Percentiles rank a stretch among this genome's conserved stretches.
Conservation (phyloP, 1,140 invertebrate genomes). For the Armadillidium nasatum region DNA sequence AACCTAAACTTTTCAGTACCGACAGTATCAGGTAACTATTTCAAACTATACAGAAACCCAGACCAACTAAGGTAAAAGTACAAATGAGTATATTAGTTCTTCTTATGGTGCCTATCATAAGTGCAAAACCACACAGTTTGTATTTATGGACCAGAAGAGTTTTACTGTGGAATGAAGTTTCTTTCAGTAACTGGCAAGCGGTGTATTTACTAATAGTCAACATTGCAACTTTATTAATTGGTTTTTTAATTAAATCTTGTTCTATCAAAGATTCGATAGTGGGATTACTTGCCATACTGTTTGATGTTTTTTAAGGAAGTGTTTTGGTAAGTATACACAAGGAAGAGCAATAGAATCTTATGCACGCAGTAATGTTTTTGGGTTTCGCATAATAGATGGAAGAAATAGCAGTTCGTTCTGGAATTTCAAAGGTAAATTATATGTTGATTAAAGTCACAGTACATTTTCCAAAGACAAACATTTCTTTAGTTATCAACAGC, state of each 20-base stretch:
- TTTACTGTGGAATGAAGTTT: background rate
- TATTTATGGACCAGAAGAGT: slow-evolving; percentile 2
- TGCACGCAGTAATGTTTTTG: background rate
- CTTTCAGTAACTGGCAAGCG: background rate
- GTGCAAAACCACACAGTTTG: background rate
- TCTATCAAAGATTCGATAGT: background rate
- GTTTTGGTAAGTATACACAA: background rate
- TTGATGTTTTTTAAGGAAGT: background rate
- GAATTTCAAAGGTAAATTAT: background rate
- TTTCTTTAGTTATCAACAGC: no score
- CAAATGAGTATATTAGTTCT: background rate
- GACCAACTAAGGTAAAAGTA: background rate
- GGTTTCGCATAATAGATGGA: background rate
- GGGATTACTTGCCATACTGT: background rate
- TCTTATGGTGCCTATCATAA: background rate
- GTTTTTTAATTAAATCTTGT: background rate
- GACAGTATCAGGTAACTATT: background rate
- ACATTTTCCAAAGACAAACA: no score
- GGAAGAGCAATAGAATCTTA: background rate
- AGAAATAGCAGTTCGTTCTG: background rate
- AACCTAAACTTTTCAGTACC: background rate
- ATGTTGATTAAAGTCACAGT: no score
- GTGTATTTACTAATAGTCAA: background rate
- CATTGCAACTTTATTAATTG: background rate
- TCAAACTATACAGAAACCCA: background rate